Conservation (phyloP, 2,888 invertebrate genomes). For the Cerceris rybyensis region DNA sequence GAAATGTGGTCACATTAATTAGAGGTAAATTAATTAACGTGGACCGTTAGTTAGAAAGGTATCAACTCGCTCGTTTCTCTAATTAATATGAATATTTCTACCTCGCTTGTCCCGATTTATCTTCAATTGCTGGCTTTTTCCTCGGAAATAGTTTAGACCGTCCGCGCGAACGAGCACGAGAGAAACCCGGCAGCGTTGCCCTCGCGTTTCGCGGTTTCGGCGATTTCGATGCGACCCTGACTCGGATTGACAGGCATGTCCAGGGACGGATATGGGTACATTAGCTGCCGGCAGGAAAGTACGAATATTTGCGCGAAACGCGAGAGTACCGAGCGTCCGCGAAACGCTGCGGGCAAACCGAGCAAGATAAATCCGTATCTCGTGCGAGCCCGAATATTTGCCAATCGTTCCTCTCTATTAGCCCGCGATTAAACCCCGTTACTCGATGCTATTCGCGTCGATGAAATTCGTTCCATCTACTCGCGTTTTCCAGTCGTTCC, state of each 20-base stretch:
- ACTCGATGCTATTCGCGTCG: neutral
- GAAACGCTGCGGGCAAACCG: neutral
- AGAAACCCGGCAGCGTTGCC: conserved; percentile 17
- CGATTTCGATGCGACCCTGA: conserved; percentile 41
- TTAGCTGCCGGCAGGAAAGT: conserved; percentile 15
- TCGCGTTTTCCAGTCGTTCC: neutral
- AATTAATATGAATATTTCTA: conserved; percentile 49
- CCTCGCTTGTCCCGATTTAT: neutral
- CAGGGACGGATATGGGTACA: conserved; percentile 30
- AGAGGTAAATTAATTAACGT: conserved; percentile 56
- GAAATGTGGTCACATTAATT: conserved; percentile 48
- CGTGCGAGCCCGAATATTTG: neutral
- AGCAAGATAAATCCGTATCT: neutral
- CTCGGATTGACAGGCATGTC: conserved; percentile 29
- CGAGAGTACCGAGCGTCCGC: conserved; percentile 30
- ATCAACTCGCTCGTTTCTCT: conserved; percentile 39
- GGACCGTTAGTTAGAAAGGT: conserved; percentile 36
- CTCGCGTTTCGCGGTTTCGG: conserved; percentile 7
- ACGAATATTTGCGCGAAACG: conserved; percentile 22
- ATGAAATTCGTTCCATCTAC: neutral
- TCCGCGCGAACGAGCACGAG: neutral
- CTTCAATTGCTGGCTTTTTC: neutral
- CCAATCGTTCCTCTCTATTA: neutral
- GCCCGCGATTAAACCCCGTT: neutral
- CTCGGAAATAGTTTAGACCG: neutral